Conservation (phyloP, 1,140 invertebrate species). For the Zaprionus camerounensis region DNA sequence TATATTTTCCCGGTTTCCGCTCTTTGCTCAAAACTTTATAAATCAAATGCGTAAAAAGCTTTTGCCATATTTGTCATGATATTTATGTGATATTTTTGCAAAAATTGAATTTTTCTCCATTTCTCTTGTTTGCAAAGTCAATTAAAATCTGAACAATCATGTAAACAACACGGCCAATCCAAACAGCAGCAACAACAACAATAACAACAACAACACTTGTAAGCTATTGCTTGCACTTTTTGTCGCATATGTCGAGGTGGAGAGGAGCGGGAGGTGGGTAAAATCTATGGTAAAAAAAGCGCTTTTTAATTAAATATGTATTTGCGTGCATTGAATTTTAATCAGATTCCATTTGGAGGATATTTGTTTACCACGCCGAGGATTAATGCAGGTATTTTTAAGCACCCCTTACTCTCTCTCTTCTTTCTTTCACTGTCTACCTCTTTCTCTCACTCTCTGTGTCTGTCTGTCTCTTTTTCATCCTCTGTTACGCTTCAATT, state of each 20-base stretch:
- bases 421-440: not conserved
- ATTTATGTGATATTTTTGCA: slow-evolving; percentile 35
- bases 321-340: slow-evolving; percentile 66
- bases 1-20: not conserved
- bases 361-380: slow-evolving; percentile 40
- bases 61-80: slow-evolving; percentile 29
- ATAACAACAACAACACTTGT: slow-evolving; percentile 33
- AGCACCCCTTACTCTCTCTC: not conserved
- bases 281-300: slow-evolving; percentile 37
- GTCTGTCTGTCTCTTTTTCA: not conserved
- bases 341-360: slow-evolving; percentile 60
- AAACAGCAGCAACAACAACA: slow-evolving; percentile 28
- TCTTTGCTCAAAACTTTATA: not conserved
- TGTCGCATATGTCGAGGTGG: slow-evolving; percentile 19
- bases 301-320: slow-evolving; percentile 74
- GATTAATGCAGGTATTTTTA: slow-evolving; percentile 45
- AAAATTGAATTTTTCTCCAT: slow-evolving; percentile 11
- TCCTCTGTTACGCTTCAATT: slow-evolving; percentile 23
- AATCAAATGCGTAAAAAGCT: slow-evolving; percentile 5
- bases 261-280: not conserved
- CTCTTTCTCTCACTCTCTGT: not conserved
- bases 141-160: slow-evolving; percentile 69
- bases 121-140: slow-evolving; percentile 65
- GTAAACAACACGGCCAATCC: slow-evolving; percentile 56
- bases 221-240: slow-evolving; percentile 27